Conservation (phyloP, 2,113 vertebrate species). For the Hemibagrus wyckioides region DNA sequence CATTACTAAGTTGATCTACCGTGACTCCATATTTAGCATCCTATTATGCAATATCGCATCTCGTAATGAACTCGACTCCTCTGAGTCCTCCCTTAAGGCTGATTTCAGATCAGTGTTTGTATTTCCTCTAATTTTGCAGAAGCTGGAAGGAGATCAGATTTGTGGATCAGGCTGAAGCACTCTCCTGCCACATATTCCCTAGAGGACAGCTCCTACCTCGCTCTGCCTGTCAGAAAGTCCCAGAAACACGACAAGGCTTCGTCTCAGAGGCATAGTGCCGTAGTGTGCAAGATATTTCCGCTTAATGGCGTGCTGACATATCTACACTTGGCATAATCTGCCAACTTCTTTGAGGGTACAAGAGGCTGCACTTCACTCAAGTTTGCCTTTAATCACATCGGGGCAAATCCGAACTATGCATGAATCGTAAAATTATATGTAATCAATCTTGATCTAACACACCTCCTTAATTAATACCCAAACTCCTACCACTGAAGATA, state of each 20-base stretch:
- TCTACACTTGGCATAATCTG: background rate
- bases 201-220: background rate
- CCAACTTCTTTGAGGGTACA: background rate
- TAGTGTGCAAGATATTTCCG: slow-evolving; percentile 3
- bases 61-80: background rate
- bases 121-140: background rate
- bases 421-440: background rate
- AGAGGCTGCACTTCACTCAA: background rate
- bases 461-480: no score
- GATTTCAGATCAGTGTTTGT: background rate
- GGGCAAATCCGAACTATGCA: background rate
- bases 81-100: background rate
- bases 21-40: slow-evolving; percentile 3
- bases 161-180: background rate
- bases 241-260: slow-evolving; percentile 9
- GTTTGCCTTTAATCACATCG: background rate
- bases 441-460: background rate
- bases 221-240: background rate
- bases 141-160: background rate
- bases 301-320: background rate
- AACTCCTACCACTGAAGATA: no score
- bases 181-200: background rate
- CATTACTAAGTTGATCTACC: background rate
- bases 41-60: background rate
- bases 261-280: background rate